Percentiles rank a stretch among this genome's conserved stretches.
Conservation (phyloP, 2,888 invertebrate species). For the Hydrotaea diabolus region DNA sequence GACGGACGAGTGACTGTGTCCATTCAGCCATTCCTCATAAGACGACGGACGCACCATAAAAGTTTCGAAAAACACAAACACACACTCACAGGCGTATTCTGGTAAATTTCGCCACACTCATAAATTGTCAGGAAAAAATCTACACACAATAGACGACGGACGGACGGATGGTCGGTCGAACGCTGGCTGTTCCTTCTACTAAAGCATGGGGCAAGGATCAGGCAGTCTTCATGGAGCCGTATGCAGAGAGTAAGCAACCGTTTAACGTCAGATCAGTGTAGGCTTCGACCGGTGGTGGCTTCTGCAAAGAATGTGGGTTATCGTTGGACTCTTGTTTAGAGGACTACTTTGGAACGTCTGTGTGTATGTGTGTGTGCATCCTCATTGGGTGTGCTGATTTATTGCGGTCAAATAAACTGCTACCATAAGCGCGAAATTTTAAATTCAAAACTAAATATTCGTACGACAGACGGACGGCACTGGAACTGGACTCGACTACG, state of each 20-base stretch:
- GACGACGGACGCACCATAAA: conserved; percentile 45
- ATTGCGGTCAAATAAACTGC: conserved; percentile 74
- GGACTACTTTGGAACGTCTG: not conserved
- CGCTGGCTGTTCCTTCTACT: not conserved
- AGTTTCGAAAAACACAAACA: conserved; percentile 36
- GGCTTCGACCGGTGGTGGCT: conserved; percentile 13
- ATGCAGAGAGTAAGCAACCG: conserved; percentile 24
- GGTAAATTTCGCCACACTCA: conserved; percentile 63
- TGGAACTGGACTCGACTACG: no score
- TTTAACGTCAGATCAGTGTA: conserved; percentile 58
- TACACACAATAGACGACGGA: conserved; percentile 76
- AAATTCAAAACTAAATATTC: conserved; percentile 52
- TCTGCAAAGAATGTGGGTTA: conserved; percentile 56
- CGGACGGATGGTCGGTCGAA: not conserved
- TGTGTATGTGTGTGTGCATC: conserved; percentile 11
- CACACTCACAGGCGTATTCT: conserved; percentile 45
- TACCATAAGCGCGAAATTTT: conserved; percentile 69
- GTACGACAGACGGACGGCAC: not conserved
- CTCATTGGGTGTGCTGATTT: conserved; percentile 77
- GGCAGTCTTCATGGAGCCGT: not conserved
- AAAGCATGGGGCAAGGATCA: not conserved
- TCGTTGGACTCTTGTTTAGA: conserved; percentile 46
- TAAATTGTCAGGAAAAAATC: conserved; percentile 73
- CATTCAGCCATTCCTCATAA: conserved; percentile 21
- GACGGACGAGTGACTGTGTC: conserved; percentile 7